phyloP scores from a whole-genome alignment of 2,113 vertebrate genomes.

The Gasterosteus nipponicus region DNA sequence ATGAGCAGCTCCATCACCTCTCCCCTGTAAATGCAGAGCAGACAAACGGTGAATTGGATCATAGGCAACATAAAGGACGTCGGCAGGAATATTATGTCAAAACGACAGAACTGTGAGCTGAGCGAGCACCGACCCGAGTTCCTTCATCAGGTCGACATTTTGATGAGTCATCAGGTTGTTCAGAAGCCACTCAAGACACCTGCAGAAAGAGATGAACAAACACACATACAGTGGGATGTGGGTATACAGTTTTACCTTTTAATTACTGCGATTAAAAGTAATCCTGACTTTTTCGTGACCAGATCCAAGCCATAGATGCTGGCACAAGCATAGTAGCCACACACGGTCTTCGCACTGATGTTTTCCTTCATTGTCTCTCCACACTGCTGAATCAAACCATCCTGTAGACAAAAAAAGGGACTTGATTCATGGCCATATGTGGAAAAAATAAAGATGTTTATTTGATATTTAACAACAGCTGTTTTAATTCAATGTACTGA shows the following conservation, averaged over 20 bases:
- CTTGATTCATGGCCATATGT: background rate
- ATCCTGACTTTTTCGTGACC: conserved; percentile 92
- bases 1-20: conserved; percentile 94
- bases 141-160: conserved; percentile 95
- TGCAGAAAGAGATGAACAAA: conserved; percentile 59
- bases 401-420: conserved; percentile 78
- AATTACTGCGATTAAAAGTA: background rate
- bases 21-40: conserved; percentile 76
- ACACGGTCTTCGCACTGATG: conserved; percentile 92
- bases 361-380: conserved; percentile 99
- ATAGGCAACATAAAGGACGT: background rate
- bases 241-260: background rate
- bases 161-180: conserved; percentile 99
- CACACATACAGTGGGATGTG: background rate
- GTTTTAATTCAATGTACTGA: conserved; percentile 74
- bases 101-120: background rate
- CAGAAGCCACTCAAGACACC: conserved; percentile 98
- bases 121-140: conserved; percentile 86
- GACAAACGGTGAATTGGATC: background rate
- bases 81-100: background rate
- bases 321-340: conserved; percentile 90
- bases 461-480: background rate
- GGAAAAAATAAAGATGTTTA: background rate
- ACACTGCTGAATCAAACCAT: conserved; percentile 95
- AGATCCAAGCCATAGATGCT: conserved; percentile 93